Evolutionary conservation across 2,888 invertebrate genomes (phyloP).

Genomic region (Apotomis betuletana): DNA sequence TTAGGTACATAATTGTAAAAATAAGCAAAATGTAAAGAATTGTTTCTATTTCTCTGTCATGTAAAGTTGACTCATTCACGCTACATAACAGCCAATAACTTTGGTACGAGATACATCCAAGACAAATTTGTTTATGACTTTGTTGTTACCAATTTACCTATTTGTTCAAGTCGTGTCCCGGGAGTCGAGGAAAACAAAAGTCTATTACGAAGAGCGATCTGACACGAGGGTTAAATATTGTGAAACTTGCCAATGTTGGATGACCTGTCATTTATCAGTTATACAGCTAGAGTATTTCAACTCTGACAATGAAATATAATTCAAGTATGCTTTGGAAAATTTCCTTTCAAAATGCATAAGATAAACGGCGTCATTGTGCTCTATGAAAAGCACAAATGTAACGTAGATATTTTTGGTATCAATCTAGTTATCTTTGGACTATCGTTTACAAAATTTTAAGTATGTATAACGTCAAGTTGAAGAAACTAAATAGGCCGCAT

Average conservation of each 20-base stretch:
- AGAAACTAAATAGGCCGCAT: too few relatives aligned
- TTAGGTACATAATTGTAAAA: neutral
- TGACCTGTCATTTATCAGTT: conserved; percentile 56
- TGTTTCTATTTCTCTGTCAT: neutral
- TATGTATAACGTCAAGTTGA: too few relatives aligned
- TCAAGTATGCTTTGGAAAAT: neutral
- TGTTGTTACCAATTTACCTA: conserved; percentile 42
- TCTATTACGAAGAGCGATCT: conserved; percentile 57
- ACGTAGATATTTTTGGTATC: neutral
- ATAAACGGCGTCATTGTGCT: neutral
- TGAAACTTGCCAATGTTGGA: conserved; percentile 59
- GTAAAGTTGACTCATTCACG: conserved; percentile 22
- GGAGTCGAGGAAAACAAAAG: conserved; percentile 55
- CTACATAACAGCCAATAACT: conserved; percentile 27
- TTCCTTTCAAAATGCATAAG: neutral
- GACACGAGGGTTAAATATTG: conserved; percentile 67
- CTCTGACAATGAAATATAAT: conserved; percentile 5
- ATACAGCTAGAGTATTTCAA: neutral
- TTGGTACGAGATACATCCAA: conserved; percentile 34
- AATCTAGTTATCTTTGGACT: neutral
- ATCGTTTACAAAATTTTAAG: neutral
- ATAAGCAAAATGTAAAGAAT: neutral
- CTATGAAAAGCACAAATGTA: neutral
- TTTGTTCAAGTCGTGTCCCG: conserved; percentile 34
- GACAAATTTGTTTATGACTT: conserved; percentile 42